phyloP scores from a whole-genome alignment of 2,113 vertebrate genomes.

The Psettodes erumei region DNA sequence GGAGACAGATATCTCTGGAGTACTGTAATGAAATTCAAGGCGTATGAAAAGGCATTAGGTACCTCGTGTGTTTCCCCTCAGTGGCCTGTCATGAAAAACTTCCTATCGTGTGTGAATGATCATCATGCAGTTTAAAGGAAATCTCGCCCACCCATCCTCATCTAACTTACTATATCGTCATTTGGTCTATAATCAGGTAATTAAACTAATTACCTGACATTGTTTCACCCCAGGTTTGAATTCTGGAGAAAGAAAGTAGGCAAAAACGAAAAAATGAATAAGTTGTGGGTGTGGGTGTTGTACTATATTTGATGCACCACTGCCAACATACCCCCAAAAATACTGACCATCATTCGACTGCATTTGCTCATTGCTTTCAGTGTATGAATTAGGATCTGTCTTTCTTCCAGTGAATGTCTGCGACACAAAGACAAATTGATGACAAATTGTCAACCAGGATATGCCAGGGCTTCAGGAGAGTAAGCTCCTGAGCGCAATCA shows the following conservation, averaged over 20 bases:
- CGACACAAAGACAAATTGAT: not conserved
- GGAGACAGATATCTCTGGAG: not conserved
- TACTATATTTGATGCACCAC: not conserved
- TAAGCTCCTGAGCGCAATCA: constrained; percentile 11
- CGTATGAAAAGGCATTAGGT: not conserved
- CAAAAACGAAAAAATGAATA: too few species aligned
- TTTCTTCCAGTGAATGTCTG: not conserved
- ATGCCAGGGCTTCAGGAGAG: not conserved
- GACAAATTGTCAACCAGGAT: constrained; percentile 2
- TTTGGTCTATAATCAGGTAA: too few species aligned
- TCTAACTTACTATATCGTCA: not conserved
- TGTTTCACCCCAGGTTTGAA: not conserved
- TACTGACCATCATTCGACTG: not conserved
- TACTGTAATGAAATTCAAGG: not conserved
- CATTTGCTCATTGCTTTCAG: not conserved
- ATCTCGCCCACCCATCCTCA: not conserved
- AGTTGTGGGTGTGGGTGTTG: not conserved
- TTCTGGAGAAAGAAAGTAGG: not conserved
- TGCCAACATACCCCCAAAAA: not conserved
- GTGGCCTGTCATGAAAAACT: not conserved
- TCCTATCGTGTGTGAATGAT: not conserved
- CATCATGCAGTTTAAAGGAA: not conserved
- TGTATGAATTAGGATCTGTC: not conserved
- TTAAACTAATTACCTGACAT: too few species aligned
- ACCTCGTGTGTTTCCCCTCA: not conserved